Conservation (phyloP, 1,140 invertebrate species). For the Homalodisca vitripennis region DNA sequence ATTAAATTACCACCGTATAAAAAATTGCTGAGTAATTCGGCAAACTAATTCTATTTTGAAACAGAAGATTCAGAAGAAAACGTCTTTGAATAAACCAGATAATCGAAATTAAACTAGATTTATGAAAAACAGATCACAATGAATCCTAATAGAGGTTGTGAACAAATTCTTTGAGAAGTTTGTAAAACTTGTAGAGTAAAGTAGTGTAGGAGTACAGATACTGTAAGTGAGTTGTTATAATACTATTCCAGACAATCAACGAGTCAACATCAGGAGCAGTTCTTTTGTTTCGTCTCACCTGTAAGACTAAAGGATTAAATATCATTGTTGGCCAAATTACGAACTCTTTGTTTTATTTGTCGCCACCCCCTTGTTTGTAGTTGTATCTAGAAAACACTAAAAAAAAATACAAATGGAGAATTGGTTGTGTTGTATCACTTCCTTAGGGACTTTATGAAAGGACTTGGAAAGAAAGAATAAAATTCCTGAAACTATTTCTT, state of each 20-base stretch:
- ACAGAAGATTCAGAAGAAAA: not conserved
- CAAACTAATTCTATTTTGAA: no score
- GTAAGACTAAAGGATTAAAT: conserved; percentile 24
- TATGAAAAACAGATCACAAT: not conserved
- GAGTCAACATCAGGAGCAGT: not conserved
- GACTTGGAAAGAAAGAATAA: no score
- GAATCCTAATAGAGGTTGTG: not conserved
- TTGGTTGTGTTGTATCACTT: no score
- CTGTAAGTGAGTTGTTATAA: not conserved
- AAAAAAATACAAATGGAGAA: no score
- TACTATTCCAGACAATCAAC: conserved; percentile 13
- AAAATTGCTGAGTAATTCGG: no score
- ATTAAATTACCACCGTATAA: no score
- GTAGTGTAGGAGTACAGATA: no score
- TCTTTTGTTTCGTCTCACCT: conserved; percentile 16
- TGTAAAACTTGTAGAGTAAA: not conserved
- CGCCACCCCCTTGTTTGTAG: no score
- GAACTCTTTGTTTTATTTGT: no score
- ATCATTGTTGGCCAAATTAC: conserved; percentile 24
- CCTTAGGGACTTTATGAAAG: no score
- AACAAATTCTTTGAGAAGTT: not conserved
- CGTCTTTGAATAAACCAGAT: not conserved
- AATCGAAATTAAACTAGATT: not conserved
- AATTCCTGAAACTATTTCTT: no score
- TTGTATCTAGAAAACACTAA: no score